These are phyloP conservation scores for Hirtodrosophila duncani DNA, from an alignment of 2,888 invertebrate species.

Conservation along the genomic window DNA sequence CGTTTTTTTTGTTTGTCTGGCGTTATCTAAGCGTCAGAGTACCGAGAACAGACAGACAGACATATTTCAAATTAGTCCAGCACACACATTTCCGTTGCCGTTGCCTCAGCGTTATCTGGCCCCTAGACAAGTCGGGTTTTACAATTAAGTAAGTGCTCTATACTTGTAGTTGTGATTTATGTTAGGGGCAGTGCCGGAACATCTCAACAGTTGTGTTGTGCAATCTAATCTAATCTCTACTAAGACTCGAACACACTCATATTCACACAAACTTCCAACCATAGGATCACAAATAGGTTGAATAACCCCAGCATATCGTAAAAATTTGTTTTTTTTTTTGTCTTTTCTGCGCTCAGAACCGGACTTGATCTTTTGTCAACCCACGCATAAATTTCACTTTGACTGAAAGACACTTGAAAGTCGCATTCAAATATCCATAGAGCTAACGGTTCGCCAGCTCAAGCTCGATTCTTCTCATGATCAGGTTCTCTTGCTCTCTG, in stretches of 20 bases:
- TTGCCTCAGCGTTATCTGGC: conserved; percentile 39
- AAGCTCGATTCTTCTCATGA: conserved; percentile 3
- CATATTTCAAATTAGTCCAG: conserved; percentile 48
- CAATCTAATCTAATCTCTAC: conserved; percentile 63
- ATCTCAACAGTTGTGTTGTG: conserved; percentile 15
- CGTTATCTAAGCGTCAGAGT: conserved; percentile 59
- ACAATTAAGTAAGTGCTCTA: conserved; percentile 67
- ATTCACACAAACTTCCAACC: too few relatives aligned
- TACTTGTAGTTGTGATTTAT: too few relatives aligned
- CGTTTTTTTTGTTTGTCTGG: conserved; percentile 15
- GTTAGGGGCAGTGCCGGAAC: conserved; percentile 35
- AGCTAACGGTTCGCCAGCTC: conserved; percentile 1
- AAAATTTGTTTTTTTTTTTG: conserved; percentile 13
- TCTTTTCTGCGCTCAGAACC: conserved; percentile 50
- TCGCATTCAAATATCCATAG: conserved; percentile 5
- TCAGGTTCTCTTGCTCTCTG: not conserved
- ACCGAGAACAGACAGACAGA: conserved; percentile 49
- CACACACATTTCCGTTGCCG: conserved; percentile 42
- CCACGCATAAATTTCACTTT: conserved; percentile 71
- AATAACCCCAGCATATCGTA: conserved; percentile 16
- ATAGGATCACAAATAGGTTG: too few relatives aligned
- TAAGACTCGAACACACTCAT: conserved; percentile 11
- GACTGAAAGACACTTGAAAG: conserved; percentile 14
- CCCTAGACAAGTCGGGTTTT: conserved; percentile 58
- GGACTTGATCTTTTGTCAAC: conserved; percentile 64